A percentile compares a stretch with the other conserved stretches of the same genome.
These are phyloP conservation scores for Eulemur rufifrons DNA, from an alignment of 2,113 vertebrate species.

Conservation along the genomic window DNA sequence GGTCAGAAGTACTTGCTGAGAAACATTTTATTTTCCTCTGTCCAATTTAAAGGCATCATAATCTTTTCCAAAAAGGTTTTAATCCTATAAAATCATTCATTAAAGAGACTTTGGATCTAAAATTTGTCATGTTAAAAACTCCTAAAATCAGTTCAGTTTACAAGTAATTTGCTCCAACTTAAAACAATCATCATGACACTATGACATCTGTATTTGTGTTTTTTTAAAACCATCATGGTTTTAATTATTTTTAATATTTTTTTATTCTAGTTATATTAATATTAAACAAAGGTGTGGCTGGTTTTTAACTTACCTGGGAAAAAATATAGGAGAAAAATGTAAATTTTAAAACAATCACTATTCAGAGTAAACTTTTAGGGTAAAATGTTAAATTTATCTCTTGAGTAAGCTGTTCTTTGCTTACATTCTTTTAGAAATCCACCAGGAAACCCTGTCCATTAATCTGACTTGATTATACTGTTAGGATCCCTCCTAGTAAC, in stretches of 20 bases:
- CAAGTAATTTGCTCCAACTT: background rate
- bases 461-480: background rate
- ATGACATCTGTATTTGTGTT: background rate
- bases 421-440: background rate
- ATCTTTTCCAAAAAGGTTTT: conserved; percentile 33
- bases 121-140: conserved; percentile 14
- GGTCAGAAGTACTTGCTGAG: conserved; percentile 56
- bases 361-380: background rate
- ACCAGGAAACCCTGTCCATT: background rate
- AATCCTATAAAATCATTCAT: conserved; percentile 13
- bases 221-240: background rate
- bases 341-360: conserved; percentile 20
- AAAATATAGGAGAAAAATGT: background rate
- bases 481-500: background rate
- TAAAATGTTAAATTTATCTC: background rate
- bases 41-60: conserved; percentile 45
- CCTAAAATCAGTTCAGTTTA: background rate
- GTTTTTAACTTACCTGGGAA: background rate
- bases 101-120: background rate
- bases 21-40: conserved; percentile 60
- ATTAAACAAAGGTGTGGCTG: background rate
- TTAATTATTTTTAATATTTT: background rate
- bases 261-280: background rate
- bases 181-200: background rate
- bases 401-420: background rate